A percentile compares a stretch with the other conserved stretches of the same genome.
phyloP scores from a whole-genome alignment of 2,797 vertebrate species.

The Tangara arthus region DNA sequence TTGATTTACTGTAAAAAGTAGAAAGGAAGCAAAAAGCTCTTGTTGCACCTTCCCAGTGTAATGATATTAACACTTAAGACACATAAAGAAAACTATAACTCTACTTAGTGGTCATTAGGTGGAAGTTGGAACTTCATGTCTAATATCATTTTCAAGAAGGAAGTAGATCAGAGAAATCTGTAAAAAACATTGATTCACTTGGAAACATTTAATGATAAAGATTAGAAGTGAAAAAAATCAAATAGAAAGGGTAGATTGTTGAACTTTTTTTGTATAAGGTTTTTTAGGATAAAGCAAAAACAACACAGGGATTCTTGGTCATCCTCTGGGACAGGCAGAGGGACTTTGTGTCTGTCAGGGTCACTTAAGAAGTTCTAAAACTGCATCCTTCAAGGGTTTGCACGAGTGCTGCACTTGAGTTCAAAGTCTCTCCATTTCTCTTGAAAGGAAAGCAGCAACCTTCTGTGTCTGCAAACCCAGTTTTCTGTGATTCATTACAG shows the following conservation, averaged over 20 bases:
- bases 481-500: neutral
- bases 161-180: neutral
- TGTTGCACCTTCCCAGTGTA: accelerated
- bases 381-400: neutral
- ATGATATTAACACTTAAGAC: neutral
- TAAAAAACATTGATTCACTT: neutral
- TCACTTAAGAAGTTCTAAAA: neutral
- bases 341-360: neutral
- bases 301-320: neutral
- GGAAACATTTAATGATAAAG: neutral
- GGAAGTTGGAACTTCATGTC: neutral
- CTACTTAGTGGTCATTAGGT: neutral
- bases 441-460: neutral
- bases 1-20: neutral
- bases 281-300: neutral
- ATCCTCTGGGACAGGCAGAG: neutral
- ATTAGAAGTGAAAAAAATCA: neutral
- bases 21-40: neutral
- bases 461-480: neutral
- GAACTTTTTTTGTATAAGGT: neutral
- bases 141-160: neutral
- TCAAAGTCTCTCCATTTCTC: neutral
- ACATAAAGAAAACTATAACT: neutral
- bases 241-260: neutral
- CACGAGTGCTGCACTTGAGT: neutral